Conservation (phyloP, 2,797 vertebrate species). For the Galago senegalensis region DNA sequence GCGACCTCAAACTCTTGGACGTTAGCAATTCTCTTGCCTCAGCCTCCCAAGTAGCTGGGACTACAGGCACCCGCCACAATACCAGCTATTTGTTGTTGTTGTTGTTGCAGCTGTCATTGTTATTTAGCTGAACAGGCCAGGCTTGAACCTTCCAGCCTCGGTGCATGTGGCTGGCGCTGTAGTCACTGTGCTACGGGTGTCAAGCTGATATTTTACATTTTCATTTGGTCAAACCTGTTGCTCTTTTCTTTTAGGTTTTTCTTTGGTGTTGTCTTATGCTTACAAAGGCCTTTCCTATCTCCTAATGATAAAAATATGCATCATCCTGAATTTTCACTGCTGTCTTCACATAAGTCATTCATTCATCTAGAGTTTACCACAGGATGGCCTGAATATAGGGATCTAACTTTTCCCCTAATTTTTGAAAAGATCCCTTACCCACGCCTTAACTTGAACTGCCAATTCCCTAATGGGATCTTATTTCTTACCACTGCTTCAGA, state of each 20-base stretch:
- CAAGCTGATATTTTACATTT: neutral
- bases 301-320: neutral
- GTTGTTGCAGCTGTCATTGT: too few relatives aligned
- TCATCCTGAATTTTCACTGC: neutral
- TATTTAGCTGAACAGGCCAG: too few relatives aligned
- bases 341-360: slow-evolving; percentile 15
- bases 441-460: neutral
- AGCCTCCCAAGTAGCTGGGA: too few relatives aligned
- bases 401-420: slow-evolving; percentile 16
- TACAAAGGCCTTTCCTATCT: neutral
- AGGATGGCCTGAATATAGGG: neutral
- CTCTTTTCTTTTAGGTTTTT: neutral
- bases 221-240: neutral
- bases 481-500: neutral
- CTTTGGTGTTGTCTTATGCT: neutral
- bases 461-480: neutral
- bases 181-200: too few relatives aligned
- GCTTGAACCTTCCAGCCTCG: too few relatives aligned
- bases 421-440: neutral
- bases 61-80: too few relatives aligned
- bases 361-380: slow-evolving; percentile 30
- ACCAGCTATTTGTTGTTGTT: too few relatives aligned
- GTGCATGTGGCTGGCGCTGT: too few relatives aligned
- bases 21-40: too few relatives aligned
- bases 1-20: too few relatives aligned